Conservation (phyloP, 2,888 invertebrate species). For the Parelbella ahira region DNA sequence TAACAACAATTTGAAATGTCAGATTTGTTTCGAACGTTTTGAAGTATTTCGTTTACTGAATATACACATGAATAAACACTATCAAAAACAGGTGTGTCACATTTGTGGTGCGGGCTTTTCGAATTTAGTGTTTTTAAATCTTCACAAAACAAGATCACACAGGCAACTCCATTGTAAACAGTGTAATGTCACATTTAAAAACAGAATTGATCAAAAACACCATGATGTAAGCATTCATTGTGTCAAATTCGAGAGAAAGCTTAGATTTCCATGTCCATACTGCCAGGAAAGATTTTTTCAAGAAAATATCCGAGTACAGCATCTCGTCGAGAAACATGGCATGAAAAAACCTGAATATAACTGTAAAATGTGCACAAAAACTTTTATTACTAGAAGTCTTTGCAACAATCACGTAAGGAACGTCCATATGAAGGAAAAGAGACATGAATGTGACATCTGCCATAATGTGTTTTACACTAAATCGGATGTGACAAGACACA, state of each 20-base stretch:
- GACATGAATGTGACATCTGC: conserved; percentile 59
- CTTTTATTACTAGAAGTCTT: conserved; percentile 57
- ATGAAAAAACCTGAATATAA: conserved; percentile 49
- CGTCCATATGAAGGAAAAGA: conserved; percentile 63
- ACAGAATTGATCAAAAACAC: conserved; percentile 37
- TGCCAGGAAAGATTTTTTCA: conserved; percentile 54
- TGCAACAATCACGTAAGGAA: conserved; percentile 61
- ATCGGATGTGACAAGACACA: conserved; percentile 56
- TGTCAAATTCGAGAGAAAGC: conserved; percentile 42
- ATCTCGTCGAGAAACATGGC: conserved; percentile 54
- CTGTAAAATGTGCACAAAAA: conserved; percentile 54
- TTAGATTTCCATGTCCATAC: conserved; percentile 52
- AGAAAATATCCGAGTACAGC: conserved; percentile 47
- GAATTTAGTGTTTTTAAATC: conserved; percentile 56
- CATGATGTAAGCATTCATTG: conserved; percentile 41
- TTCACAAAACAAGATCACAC: conserved; percentile 56
- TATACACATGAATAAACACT: conserved; percentile 68
- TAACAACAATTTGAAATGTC: conserved; percentile 45
- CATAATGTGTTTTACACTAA: conserved; percentile 59
- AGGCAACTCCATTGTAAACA: conserved; percentile 42
- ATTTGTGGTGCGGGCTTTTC: conserved; percentile 64
- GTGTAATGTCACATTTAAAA: conserved; percentile 46
- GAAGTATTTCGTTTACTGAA: conserved; percentile 52
- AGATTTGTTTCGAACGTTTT: conserved; percentile 54
- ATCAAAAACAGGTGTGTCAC: conserved; percentile 62